Evolutionary conservation across 2,797 vertebrate genomes (phyloP).

Genomic region (Darevskia nairensis): DNA sequence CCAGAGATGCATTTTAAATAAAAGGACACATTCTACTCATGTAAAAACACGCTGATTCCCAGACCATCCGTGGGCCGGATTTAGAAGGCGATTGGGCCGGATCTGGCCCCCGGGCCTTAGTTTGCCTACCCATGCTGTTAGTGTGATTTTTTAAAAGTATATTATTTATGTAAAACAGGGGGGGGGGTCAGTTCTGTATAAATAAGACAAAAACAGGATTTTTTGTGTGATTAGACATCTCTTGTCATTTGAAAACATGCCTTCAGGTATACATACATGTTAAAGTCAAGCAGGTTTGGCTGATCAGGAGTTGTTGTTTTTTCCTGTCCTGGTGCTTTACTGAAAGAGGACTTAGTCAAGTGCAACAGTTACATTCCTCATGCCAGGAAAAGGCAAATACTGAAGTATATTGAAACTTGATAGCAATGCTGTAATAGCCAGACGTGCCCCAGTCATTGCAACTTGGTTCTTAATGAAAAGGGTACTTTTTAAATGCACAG

Average conservation of each 20-base stretch:
- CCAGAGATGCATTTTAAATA: too few relatives aligned
- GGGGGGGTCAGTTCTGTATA: not conserved
- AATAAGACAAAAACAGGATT: not conserved
- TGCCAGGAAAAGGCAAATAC: constrained; percentile 11
- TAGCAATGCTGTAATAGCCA: not conserved
- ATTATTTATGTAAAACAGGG: not conserved
- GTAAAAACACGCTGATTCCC: too few relatives aligned
- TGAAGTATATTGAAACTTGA: constrained; percentile 20
- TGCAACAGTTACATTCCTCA: constrained; percentile 20
- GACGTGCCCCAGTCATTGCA: not conserved
- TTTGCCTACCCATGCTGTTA: too few relatives aligned
- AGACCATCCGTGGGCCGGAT: too few relatives aligned
- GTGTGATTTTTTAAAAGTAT: too few relatives aligned
- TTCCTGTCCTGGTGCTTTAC: not conserved
- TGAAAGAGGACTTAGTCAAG: constrained; percentile 13
- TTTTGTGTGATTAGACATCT: not conserved
- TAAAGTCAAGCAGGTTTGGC: not conserved
- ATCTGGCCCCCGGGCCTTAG: too few relatives aligned
- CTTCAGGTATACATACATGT: not conserved
- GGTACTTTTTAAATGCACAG: constrained; percentile 44
- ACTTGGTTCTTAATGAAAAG: not conserved
- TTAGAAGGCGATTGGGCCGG: too few relatives aligned
- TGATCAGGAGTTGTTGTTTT: not conserved
- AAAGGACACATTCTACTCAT: too few relatives aligned
- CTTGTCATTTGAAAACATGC: not conserved